phyloP scores from a whole-genome alignment of 92 coral and sea anemone genomes.

The Zoanthus sansibaricus region DNA sequence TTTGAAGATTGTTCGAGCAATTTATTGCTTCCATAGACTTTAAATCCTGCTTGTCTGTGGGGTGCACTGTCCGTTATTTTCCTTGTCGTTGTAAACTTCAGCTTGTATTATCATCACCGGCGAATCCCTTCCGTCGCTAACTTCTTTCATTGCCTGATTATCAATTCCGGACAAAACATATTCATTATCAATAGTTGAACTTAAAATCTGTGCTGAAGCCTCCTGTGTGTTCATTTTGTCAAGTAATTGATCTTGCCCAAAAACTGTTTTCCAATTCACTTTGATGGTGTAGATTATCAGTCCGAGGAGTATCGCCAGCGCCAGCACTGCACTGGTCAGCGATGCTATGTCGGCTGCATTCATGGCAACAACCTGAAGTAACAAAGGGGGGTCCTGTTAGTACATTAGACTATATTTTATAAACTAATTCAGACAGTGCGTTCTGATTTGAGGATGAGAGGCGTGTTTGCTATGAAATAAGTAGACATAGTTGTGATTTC shows the following conservation, averaged over 20 bases:
- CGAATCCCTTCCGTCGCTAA: not conserved
- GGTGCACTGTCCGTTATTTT: conserved; percentile 5
- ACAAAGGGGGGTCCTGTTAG: not conserved
- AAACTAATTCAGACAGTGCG: no score
- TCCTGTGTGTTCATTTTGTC: not conserved
- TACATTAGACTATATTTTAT: not conserved
- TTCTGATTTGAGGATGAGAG: no score
- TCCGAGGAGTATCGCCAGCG: conserved; percentile 25
- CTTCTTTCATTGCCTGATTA: conserved; percentile 35
- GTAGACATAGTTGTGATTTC: no score
- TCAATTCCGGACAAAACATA: not conserved
- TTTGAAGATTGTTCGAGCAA: no score
- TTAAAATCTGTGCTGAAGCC: not conserved
- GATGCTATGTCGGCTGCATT: conserved; percentile 15
- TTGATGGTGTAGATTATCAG: conserved; percentile 10
- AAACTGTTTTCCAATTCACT: not conserved
- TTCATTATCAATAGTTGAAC: not conserved
- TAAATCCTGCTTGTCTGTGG: conserved; percentile 19
- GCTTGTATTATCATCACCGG: not conserved
- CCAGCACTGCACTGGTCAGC: conserved; percentile 19
- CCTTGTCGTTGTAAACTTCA: not conserved
- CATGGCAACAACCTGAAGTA: conserved; percentile 27
- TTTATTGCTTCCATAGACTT: not conserved
- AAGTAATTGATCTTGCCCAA: not conserved
- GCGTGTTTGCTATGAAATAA: no score